These are phyloP conservation scores for Lordiphosa mommai DNA, from an alignment of 1,140 invertebrate species.

Conservation along the genomic window DNA sequence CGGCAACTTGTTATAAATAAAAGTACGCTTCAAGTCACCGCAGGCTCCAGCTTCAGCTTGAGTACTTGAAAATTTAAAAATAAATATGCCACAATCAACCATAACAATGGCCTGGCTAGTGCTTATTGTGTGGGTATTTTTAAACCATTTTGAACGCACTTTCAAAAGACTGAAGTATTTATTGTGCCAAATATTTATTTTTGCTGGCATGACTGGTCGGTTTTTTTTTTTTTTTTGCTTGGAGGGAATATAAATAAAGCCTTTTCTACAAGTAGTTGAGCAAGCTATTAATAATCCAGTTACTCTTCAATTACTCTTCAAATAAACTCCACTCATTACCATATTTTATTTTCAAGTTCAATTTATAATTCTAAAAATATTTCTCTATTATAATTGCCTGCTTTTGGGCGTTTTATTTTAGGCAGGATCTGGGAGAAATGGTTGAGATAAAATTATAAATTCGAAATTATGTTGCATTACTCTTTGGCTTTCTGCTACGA, in stretches of 20 bases:
- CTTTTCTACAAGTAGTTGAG: no score
- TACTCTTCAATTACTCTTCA: no score
- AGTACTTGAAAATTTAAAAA: conserved; percentile 13
- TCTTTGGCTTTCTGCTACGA: no score
- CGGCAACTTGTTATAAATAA: conserved; percentile 41
- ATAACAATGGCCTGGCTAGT: background rate
- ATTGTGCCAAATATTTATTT: background rate
- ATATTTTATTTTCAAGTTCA: no score
- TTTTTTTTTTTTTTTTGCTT: background rate
- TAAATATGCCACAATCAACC: conserved; percentile 13
- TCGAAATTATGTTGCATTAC: no score
- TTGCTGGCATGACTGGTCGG: background rate
- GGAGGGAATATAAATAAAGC: conserved; percentile 31
- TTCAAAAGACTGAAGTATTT: background rate
- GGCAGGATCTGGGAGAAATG: no score
- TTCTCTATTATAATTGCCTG: no score
- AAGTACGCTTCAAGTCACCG: conserved; percentile 7
- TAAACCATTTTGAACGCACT: conserved; percentile 18
- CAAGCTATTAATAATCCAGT: no score
- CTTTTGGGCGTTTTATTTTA: no score
- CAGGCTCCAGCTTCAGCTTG: conserved; percentile 4
- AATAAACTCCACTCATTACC: no score
- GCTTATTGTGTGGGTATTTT: conserved; percentile 29
- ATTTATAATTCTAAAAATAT: no score
- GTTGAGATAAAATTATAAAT: no score